phyloP scores from a whole-genome alignment of 2,113 vertebrate genomes.

The Caracal caracal region DNA sequence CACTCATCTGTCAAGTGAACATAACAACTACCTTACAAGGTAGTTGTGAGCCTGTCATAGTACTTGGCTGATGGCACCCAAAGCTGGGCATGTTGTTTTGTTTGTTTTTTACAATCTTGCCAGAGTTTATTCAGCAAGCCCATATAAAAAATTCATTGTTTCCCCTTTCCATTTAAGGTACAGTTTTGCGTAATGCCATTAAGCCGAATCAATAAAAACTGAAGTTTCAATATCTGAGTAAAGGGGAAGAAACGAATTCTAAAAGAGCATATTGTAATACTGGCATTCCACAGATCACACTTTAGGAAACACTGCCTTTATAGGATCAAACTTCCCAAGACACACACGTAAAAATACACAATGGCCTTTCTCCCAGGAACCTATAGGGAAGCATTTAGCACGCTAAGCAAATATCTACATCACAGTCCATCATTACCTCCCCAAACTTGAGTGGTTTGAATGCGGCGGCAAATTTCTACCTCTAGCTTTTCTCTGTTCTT shows the following conservation, averaged over 20 bases:
- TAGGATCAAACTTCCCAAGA: not conserved
- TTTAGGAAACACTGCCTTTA: not conserved
- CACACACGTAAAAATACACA: not conserved
- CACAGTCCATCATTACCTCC: not conserved
- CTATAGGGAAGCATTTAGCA: not conserved
- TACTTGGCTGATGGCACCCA: not conserved
- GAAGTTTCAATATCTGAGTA: not conserved
- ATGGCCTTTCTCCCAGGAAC: not conserved
- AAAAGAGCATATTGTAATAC: not conserved
- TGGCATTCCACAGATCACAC: not conserved
- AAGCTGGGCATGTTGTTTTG: not conserved
- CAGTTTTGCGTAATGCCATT: not conserved
- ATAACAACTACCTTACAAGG: not conserved
- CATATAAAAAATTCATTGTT: not conserved
- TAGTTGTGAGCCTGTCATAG: not conserved
- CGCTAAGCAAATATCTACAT: not conserved
- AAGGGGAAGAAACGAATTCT: not conserved
- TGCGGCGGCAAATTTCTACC: not conserved
- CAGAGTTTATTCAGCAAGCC: not conserved
- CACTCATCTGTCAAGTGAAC: not conserved
- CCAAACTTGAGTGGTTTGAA: not conserved
- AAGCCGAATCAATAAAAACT: not conserved
- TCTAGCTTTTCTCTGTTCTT: not conserved
- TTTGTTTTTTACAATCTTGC: not conserved
- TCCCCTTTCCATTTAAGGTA: slow-evolving; percentile 29